These are phyloP conservation scores for Brachionus koreanus DNA, from an alignment of 1,140 invertebrate species.

Conservation along the genomic window DNA sequence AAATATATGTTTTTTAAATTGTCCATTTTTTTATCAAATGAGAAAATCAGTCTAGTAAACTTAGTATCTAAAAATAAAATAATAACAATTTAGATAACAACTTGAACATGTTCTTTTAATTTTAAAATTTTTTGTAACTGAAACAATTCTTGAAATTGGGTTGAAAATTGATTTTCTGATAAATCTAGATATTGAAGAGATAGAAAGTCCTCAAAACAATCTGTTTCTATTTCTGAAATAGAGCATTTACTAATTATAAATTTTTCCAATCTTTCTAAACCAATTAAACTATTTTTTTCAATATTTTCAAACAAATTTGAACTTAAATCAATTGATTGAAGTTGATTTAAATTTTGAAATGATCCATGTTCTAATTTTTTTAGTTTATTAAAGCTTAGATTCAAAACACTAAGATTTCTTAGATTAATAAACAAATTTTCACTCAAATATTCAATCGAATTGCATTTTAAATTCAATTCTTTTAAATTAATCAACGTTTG, in stretches of 20 bases:
- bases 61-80: no score
- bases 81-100: background rate
- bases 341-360: background rate
- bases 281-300: background rate
- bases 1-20: no score
- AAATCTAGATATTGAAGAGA: background rate
- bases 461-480: background rate
- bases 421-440: background rate
- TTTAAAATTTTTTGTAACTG: background rate
- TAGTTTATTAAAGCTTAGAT: background rate
- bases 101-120: background rate
- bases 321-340: background rate
- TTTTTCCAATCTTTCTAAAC: background rate
- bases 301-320: background rate
- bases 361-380: background rate
- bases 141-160: background rate
- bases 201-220: background rate
- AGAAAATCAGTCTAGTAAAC: no score
- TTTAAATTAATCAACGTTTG: background rate
- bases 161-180: background rate
- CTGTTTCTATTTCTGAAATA: background rate
- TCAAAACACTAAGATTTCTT: background rate
- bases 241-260: background rate
- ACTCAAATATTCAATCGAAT: background rate
- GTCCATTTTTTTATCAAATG: no score